Base-by-base conservation (phyloP, 2,888 invertebrate species). In the Polia nebulosa region DNA sequence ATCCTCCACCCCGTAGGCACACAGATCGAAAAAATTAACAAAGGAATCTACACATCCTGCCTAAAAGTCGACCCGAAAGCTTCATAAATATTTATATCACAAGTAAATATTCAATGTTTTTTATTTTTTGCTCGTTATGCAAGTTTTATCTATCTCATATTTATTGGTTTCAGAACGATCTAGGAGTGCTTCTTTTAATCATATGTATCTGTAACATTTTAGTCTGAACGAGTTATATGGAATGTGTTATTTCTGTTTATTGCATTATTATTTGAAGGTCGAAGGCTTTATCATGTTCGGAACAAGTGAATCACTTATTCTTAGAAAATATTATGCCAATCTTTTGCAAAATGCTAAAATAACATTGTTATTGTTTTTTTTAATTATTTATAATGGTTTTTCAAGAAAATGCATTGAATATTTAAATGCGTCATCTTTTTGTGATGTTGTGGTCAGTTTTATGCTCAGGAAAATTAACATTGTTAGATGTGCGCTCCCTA, bases 121-220 rank as follows among this genome's bases (percentile, higher is more conserved):
- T 5, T 55, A 47, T 61, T 55, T 63, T 51, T 52, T 44, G 20
- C 20, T 51, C 11, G 20, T 66, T 61, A 53, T n/a, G 9, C 63
- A 57, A 79, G 49, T 41, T 36, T 47, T 9, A n/a, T 52, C 13
- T 53, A n/a, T n/a, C n/a, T 39, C 44, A 51, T 59, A 45, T 29
- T 47, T 59, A 59, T 68, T 67, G 17, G 41, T 25, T 64, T 59
- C 6, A 59, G 22, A 67, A 72, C 41, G n/a, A 57, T 63, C 41
- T 74, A 55, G 25, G n/a, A 53, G 45, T 45, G 15, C 32, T 72
- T 52, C 34, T 56, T 64, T 27, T 72, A 73, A 80, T 80, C 49
- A 67, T 51, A 82, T 80, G 81, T 68, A 82, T 77, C 57, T 77
- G 75, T 78, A 82, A 47, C 81, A 78, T 53, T 72, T 66, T 66